Evolutionary conservation across 2,888 invertebrate genomes (phyloP), one percentile per base, ranked within the genome.

Genomic region (Lordiphosa andalusiaca): DNA sequence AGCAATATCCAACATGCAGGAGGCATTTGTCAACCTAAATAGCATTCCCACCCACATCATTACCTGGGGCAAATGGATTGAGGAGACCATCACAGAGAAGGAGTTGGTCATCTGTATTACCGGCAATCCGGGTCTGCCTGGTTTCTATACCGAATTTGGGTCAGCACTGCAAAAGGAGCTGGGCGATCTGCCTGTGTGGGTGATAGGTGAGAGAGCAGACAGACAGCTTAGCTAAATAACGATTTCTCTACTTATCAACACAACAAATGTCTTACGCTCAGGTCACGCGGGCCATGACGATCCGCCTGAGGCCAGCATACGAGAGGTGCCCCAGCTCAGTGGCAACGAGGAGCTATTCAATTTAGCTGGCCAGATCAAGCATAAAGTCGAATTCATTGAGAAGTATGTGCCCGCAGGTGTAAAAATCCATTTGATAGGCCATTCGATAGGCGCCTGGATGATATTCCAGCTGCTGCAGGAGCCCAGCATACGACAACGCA

Each of bases 391-490:
- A 49, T 95, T 98, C 85, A 93, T 98, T 55, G 91, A 92, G 71
- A 92, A 93, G 71, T 93, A 93, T 85, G 91, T 97, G 67, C 95
- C 96, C 53, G 88, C 91, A 66, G 91, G 93, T 82, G 92, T 93
- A n/a, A 93, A 92, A 86, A 88, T 98, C 38, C 94, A 96, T 88
- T 89, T 98, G 37, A 92, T 98, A 72, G 97, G 96, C 2, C 98
- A 98, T 91, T 98, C 98, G 0, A 95, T 98, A 83, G 98, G 98
- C 3, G 92, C 94, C 51, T 96, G 96, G 92, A 93, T 97, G 83
- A 91, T 93, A 64, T 86, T 96, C 55, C 93, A 96, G 85, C 86
- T 96, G 47, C 85, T 95, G 25, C 91, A 93, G 69, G 90, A 93
- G 66, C 90, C 77, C 4, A 86, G 90, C 30, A 88, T 95, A 77